Base-by-base conservation (phyloP, 2,888 invertebrate genomes). In the Mesochorus sp. region DNA sequence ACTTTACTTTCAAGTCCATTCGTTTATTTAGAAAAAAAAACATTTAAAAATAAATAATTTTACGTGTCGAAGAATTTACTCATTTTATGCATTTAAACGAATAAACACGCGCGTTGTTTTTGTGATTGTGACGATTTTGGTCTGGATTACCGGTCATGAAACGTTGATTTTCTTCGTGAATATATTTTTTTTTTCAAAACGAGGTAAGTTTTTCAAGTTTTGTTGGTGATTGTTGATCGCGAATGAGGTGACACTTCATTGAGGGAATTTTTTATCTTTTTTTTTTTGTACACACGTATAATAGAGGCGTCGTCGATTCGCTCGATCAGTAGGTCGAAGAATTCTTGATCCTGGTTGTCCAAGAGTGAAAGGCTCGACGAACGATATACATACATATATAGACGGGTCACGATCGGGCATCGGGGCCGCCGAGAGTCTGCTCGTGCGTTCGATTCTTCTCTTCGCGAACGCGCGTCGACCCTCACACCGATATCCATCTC, bases 341-440 rank as follows among this genome's bases (percentile, higher is more conserved):
- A 78, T 78, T 78, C 78, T 70, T 28, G 68, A 74, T 78, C 73
- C 73, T 68, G 78, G 73, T 78, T 57, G 78, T 78, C 78, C 73
- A 57, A 73, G 68, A 78, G 78, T 78, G 78, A 78, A 78, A 78
- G 78, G 78, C 78, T 74, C 59, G 57, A n/a, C 61, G 47, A 42
- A 37, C 21, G 47, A 37, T 47, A 1, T 44, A 34, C 17, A 47
- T 57, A 47, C 19, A 37, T 49, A 47, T 70, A 59, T 14, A 42
- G 59, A 42, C 70, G 78, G 68, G 78, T 78, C 78, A 78, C 78
- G 70, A 74, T 78, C 68, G 78, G 59, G 73, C 74, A 68, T 78
- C 47, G 76, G 72, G 53, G 37, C 66, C n/a, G n/a, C n/a, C 55
- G 68, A 31, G 70, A 37, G 68, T 55, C 64, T 70, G n/a, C n/a